phyloP scores from a whole-genome alignment of 2,113 vertebrate species.

The Poecilia latipinna region DNA sequence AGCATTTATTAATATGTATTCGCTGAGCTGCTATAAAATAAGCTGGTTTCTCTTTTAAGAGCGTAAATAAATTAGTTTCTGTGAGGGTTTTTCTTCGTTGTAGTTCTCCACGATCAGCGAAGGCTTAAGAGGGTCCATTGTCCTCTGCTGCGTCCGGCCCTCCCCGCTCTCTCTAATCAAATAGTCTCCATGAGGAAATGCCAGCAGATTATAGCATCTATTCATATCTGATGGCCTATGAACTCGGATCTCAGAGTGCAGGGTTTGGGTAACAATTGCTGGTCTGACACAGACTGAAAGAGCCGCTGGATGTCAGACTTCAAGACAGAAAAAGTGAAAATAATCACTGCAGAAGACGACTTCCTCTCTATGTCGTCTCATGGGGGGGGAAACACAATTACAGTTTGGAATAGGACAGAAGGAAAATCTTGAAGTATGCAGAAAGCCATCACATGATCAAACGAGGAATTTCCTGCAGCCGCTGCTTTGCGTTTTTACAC shows the following conservation, averaged over 20 bases:
- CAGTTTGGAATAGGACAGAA: not conserved
- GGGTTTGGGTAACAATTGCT: not conserved
- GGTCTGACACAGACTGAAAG: slow-evolving; percentile 13
- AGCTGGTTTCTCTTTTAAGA: not conserved
- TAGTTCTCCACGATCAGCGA: not conserved
- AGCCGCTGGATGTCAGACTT: slow-evolving; percentile 27
- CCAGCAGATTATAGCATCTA: slow-evolving; percentile 72
- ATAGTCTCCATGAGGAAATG: slow-evolving; percentile 75
- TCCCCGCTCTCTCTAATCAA: slow-evolving; percentile 63
- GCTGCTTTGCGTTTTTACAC: slow-evolving; percentile 24
- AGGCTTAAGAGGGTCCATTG: slow-evolving; percentile 67
- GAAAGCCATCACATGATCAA: slow-evolving; percentile 26
- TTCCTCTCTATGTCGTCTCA: slow-evolving; percentile 31
- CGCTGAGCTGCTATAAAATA: not conserved
- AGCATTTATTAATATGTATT: not conserved
- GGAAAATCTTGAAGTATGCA: slow-evolving; percentile 7
- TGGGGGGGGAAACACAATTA: not conserved
- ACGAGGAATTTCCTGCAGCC: slow-evolving; percentile 12
- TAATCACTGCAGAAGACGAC: not conserved
- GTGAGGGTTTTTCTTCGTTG: not conserved
- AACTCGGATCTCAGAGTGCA: slow-evolving; percentile 37
- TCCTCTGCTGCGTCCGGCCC: slow-evolving; percentile 52
- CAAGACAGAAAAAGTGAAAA: not conserved
- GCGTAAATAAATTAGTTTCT: not conserved
- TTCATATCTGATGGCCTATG: slow-evolving; percentile 75